Conservation (phyloP, 2,113 vertebrate genomes). For the Pseudorhombus dupliciocellatus region DNA sequence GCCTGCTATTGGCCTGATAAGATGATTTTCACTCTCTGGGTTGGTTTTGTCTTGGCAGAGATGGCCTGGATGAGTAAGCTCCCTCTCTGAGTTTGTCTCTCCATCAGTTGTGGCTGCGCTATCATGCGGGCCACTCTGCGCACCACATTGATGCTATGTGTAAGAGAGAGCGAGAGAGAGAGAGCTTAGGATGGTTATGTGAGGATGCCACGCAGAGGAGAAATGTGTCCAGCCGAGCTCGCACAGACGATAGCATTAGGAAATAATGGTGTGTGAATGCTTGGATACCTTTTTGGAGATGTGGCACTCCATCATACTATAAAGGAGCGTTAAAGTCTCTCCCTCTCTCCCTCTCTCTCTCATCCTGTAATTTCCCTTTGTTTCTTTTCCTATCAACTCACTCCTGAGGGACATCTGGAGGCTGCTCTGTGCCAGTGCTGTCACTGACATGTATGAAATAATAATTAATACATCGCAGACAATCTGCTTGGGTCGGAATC, state of each 20-base stretch:
- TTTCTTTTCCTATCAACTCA: conserved; percentile 30
- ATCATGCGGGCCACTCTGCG: conserved; percentile 51
- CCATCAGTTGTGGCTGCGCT: conserved; percentile 59
- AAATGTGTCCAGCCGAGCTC: conserved; percentile 58
- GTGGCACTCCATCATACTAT: conserved; percentile 35
- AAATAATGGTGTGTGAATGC: conserved; percentile 51
- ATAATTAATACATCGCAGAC: conserved; percentile 45
- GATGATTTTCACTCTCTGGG: conserved; percentile 71
- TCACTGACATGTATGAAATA: conserved; percentile 44
- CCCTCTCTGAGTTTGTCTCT: conserved; percentile 62
- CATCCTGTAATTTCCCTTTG: conserved; percentile 31
- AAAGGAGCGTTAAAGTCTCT: conserved; percentile 28
- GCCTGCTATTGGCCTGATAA: conserved; percentile 72
- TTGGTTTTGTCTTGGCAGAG: conserved; percentile 74
- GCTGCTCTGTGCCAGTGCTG: conserved; percentile 33
- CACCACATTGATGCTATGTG: conserved; percentile 37
- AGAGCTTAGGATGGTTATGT: conserved; percentile 65
- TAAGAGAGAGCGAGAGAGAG: conserved; percentile 33
- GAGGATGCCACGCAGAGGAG: conserved; percentile 53
- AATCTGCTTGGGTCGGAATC: conserved; percentile 44
- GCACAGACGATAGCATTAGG: conserved; percentile 45
- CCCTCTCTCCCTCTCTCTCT: conserved; percentile 21
- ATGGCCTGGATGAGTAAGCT: conserved; percentile 65
- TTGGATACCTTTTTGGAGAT: conserved; percentile 44
- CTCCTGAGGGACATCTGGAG: conserved; percentile 23